Base-by-base conservation (phyloP, 2,888 invertebrate genomes). In the Abrostola tripartita region DNA sequence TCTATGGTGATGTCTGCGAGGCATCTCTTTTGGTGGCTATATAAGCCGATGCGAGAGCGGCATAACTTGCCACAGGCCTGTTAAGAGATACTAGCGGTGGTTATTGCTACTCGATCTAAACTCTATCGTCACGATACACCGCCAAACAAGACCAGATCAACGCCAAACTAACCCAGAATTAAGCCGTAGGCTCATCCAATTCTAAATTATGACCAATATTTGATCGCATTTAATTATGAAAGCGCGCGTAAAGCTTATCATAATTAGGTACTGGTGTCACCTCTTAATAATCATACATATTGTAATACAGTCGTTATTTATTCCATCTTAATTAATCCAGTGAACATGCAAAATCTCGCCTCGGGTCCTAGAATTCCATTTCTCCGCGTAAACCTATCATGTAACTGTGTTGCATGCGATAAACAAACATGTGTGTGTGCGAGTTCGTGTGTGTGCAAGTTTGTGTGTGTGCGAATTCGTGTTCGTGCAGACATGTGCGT, bases 301-400 rank as follows among this genome's bases (percentile, higher is more conserved):
- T n/a, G 24, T 52, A 57, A 35, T 68, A 60, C 37, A 24, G 14
- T 69, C 68, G 70, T 64, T 63, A 65, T 65, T 41, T 59, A 61
- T 65, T 65, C 51, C 64, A 36, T 64, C 64, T 71, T 64, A 72
- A 73, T 76, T 53, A 69, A 72, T 61, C 44, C 8, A 58, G 2
- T 52, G 44, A 37, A 47, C 50, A 55, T 41, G 24, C 47, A 56
- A 37, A 61, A 52, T 56, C 55, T 62, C 36, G 51, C 36, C 47
- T 60, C 61, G 56, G 38, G 35, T 65, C 60, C 60, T 63, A 78
- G 62, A 69, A 79, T 62, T 67, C 61, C 65, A 68, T 68, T 76
- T 79, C 74, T 65, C 68, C 24, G 24, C 12, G 44, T 57, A 63
- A 52, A 52, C 55, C 52, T 61, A 64, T 44, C 52, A 51, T 67